Evolutionary conservation across 37 sponge, comb jelly and placozoan genomes (phyloP), one percentile per base, ranked within the genome.

Genomic region (Agelas oroides): DNA sequence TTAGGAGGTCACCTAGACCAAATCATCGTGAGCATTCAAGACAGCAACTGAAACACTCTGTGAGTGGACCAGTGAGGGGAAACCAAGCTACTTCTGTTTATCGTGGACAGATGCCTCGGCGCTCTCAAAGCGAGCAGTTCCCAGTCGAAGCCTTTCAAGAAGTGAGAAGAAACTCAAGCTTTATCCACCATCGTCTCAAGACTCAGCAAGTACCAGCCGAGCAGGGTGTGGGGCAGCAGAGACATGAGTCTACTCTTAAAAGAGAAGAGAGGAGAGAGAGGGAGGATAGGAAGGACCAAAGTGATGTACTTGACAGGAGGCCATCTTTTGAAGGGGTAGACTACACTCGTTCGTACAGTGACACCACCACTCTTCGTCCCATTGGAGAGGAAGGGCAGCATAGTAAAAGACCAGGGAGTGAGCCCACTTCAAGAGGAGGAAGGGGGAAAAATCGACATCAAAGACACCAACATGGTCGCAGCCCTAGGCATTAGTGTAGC

Each of bases 271-370:
- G 12, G 63, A 61, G 63, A 25, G 63, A 61, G 27, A 13, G 63
- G 63, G 63, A 25, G 27, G 63, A 61, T 11, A 25, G 63, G 63
- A 3, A 2, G 14, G 14, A 23, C 25, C n/a, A 25, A 61, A 25
- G 63, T 61, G 27, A 25, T 23, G 63, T 6, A 61, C 5, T 23
- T 27, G 63, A 25, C 27, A 46, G 46, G 8, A 25, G n/a, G n/a
- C n/a, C n/a, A n/a, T n/a, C n/a, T n/a, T n/a, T n/a, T 8, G 46
- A 46, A 46, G 3, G 46, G 46, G 46, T 13, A 11, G 33, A 67
- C 33, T 67, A 67, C 68, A 30, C 11, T 2, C 28, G 68, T 19
- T 67, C 68, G 19, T 19, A 67, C 33, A 67, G 68, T 67, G 68
- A 67, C 11, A 30, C 33, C 33, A 67, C 68, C 27, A 11, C 62